Evolutionary conservation across 2,113 vertebrate genomes (phyloP).

Genomic region (Orthochromis indermauri): DNA sequence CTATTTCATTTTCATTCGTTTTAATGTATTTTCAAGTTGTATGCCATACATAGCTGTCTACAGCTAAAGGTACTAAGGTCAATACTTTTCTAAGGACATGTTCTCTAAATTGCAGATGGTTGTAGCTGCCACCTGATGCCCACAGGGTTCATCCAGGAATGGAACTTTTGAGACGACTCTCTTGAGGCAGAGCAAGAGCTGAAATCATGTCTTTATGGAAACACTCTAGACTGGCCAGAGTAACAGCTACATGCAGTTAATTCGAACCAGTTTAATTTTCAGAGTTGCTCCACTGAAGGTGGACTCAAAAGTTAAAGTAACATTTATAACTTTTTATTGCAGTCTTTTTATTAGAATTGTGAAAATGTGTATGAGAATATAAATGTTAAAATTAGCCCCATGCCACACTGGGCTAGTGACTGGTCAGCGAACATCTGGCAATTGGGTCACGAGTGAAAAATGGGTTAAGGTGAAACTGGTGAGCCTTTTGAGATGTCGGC

Average conservation of each 20-base stretch:
- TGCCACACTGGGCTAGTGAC: neutral
- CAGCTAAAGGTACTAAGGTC: neutral
- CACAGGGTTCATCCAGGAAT: neutral
- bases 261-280: neutral
- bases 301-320: neutral
- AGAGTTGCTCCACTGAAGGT: neutral
- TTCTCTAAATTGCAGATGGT: neutral
- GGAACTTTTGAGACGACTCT: neutral
- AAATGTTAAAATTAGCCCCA: neutral
- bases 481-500: neutral
- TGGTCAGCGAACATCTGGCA: neutral
- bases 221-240: neutral
- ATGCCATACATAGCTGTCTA: neutral
- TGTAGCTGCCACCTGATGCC: slow-evolving; percentile 14
- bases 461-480: neutral
- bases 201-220: neutral
- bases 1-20: neutral
- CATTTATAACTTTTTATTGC: neutral
- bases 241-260: neutral
- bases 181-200: neutral
- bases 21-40: neutral
- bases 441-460: neutral
- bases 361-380: neutral
- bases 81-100: neutral
- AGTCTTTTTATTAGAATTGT: neutral